Base-by-base conservation (phyloP, 2,888 invertebrate species). In the Atrina japonica region DNA sequence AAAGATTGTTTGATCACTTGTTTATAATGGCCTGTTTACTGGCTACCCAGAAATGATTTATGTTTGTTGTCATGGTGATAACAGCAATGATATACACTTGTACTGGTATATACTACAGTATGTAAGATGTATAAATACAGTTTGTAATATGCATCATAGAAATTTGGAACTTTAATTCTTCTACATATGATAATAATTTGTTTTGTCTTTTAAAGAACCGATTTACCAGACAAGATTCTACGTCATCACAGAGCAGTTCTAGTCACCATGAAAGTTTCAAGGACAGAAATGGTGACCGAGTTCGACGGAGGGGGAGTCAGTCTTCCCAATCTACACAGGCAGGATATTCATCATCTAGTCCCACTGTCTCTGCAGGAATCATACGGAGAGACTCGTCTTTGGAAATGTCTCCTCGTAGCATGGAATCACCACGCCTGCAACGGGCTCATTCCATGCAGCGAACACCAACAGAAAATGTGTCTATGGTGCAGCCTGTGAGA, bases 211-310 rank as follows among this genome's bases (percentile, higher is more conserved):
- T 83, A 27, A 82, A 84, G 82, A 83, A 83, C n/a, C 86, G 88
- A 30, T 90, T 88, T 78, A 83, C 84, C 66, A 85, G 88, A 16
- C 88, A 89, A 65, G 89, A 90, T 70, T 87, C 87, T 7, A 73
- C 81, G 5, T 87, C 86, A 25, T 87, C 87, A 7, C 82, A 84
- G 59, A 86, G 85, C 66, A 86, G 86, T 73, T 84, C 85, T 41
- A 78, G 85, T 70, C 83, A 82, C 27, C 82, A 82, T 68, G 86
- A 85, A 21, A 77, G 77, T 58, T 73, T 76, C 61, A 77, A 76
- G 21, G 84, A 81, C 23, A 78, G 81, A 45, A 81, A 83, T 56
- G 87, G 85, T 6, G 84, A 85, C 59, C 63, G 77, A 6, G 66
- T 82, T 9, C 76, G 83, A 14, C 77, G 85, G 43, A 76, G 89